Conservation (phyloP, 2,888 invertebrate species). For the Alloplasta piceator region DNA sequence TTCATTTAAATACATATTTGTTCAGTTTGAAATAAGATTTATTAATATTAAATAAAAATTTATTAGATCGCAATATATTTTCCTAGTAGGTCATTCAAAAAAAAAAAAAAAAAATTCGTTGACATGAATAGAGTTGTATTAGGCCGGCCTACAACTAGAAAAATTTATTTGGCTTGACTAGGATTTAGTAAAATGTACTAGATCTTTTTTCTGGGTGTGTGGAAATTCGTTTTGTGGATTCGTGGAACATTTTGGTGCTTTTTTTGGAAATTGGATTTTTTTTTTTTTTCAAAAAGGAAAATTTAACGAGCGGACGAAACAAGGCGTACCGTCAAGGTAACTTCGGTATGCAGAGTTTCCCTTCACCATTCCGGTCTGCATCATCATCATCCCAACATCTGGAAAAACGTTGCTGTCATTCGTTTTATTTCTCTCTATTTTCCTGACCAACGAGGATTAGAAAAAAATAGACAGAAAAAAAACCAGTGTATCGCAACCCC, state of each 20-base stretch:
- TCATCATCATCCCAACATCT: conserved; percentile 99
- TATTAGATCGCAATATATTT: too few relatives aligned
- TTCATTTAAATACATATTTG: too few relatives aligned
- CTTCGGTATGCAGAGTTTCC: conserved; percentile 90
- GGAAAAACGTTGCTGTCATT: conserved; percentile 86
- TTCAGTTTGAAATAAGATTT: too few relatives aligned
- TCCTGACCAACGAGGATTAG: conserved; percentile 34
- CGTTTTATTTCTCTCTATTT: conserved; percentile 42
- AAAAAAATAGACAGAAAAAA: conserved; percentile 12
- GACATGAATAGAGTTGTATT: too few relatives aligned
- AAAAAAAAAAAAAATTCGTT: too few relatives aligned
- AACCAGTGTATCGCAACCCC: conserved; percentile 6
- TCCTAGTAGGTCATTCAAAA: too few relatives aligned
- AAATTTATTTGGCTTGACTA: too few relatives aligned
- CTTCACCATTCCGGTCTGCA: conserved; percentile 98
- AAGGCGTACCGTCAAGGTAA: conserved; percentile 92
- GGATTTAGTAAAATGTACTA: too few relatives aligned
- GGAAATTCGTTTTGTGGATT: neutral
- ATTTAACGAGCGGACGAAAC: conserved; percentile 74
- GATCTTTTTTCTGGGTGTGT: too few relatives aligned
- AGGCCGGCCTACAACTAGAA: too few relatives aligned
- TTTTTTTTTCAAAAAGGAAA: conserved; percentile 57
- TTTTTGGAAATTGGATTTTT: conserved; percentile 1
- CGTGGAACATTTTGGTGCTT: conserved; percentile 17
- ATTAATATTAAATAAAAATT: too few relatives aligned